Evolutionary conservation across 2,113 vertebrate genomes (phyloP).

Genomic region (Cavia aperea): DNA sequence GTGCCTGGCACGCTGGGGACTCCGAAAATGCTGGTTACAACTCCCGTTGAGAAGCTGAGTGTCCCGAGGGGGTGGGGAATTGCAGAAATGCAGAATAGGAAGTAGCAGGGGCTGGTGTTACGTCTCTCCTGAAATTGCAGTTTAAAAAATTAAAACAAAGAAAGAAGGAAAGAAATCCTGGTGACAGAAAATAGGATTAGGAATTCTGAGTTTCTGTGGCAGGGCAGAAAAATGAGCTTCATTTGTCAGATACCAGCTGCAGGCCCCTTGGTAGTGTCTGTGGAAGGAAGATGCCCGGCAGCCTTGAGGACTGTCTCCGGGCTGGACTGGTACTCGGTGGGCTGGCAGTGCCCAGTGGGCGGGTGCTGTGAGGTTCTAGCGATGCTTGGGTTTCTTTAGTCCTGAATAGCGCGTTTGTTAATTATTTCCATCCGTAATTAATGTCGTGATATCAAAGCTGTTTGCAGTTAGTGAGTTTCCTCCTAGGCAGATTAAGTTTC

Average conservation of each 20-base stretch:
- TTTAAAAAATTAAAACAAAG: background rate
- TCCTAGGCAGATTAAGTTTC: constrained; percentile 5
- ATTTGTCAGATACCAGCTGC: background rate
- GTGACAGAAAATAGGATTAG: background rate
- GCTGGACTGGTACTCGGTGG: background rate
- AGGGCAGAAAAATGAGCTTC: background rate
- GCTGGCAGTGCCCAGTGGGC: background rate
- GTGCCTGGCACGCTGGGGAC: background rate
- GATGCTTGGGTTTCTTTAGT: background rate
- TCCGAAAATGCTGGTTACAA: background rate
- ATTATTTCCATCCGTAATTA: constrained; percentile 29
- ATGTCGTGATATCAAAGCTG: constrained; percentile 9
- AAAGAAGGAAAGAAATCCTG: background rate
- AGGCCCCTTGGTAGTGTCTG: background rate
- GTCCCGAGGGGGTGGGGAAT: background rate
- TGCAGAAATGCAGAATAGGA: background rate
- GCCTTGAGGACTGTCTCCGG: background rate
- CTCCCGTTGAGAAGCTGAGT: background rate
- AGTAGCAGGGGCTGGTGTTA: background rate
- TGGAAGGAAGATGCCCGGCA: background rate
- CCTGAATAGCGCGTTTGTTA: background rate
- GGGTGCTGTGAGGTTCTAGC: background rate
- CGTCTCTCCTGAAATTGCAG: background rate
- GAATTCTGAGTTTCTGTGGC: background rate
- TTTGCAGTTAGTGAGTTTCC: constrained; percentile 29